phyloP scores from a whole-genome alignment of 1,140 invertebrate species.

The Drosophila melanogaster region DNA sequence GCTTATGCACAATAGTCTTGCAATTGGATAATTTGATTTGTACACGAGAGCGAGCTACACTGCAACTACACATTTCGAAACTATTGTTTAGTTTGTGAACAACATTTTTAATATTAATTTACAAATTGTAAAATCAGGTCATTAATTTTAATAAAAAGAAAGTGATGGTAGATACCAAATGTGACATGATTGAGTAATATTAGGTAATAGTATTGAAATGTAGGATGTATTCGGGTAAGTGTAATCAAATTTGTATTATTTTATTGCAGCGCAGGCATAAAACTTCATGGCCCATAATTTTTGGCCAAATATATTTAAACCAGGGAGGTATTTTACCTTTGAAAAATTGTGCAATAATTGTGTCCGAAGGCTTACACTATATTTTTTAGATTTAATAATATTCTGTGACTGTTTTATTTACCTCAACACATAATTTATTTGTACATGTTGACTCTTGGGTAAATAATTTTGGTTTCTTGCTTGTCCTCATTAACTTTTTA shows the following conservation, averaged over 20 bases:
- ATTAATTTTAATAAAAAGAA: too few relatives aligned
- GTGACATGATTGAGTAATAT: too few relatives aligned
- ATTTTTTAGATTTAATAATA: not conserved
- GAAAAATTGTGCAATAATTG: slow-evolving; percentile 7
- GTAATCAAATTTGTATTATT: too few relatives aligned
- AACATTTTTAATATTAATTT: not conserved
- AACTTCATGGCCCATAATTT: slow-evolving; percentile 38
- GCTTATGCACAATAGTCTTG: slow-evolving; percentile 12
- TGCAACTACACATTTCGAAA: slow-evolving; percentile 11
- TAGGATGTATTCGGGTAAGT: too few relatives aligned
- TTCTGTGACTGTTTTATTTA: not conserved
- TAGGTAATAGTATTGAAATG: not conserved
- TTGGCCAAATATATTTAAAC: slow-evolving; percentile 19
- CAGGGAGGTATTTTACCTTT: slow-evolving; percentile 2
- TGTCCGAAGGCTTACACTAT: slow-evolving; percentile 4
- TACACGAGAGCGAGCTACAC: not conserved
- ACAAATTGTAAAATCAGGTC: too few relatives aligned
- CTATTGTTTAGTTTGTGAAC: not conserved
- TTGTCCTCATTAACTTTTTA: too few relatives aligned
- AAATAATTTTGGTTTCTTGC: too few relatives aligned
- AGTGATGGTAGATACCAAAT: too few relatives aligned
- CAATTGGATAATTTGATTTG: slow-evolving; percentile 66
- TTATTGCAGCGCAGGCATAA: slow-evolving; percentile 13
- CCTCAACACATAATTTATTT: not conserved
- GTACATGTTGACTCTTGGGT: too few relatives aligned